Evolutionary conservation across 2,888 invertebrate genomes (phyloP), one percentile per base, ranked within the genome.

Genomic region (Epicampocera succincta): DNA sequence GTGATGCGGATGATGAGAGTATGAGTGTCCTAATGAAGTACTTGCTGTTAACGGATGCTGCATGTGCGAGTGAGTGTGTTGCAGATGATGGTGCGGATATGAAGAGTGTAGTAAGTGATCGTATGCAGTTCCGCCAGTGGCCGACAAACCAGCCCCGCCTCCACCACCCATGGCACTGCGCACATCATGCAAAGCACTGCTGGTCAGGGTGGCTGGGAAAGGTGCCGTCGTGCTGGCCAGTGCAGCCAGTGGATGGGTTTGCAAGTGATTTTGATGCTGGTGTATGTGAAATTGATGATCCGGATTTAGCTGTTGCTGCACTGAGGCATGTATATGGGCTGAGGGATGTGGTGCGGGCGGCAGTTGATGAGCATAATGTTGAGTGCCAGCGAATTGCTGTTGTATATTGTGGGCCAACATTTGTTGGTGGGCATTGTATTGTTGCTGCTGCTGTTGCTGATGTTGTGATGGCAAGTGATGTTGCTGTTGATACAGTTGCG

Each of bases 231-330:
- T 88, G 21, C 87, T 86, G 84, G 89, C 88, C 85, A 89, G 73
- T 69, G 87, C 85, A 56, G 88, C 88, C 84, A 88, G 81, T 68
- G 88, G 87, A 86, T 89, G 90, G 19, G 89, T 89, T 85, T 89
- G 88, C 86, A 90, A 86, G 68, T 91, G 91, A 83, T 90, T 89
- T 77, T 90, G 88, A 83, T 90, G 90, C 86, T 88, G 88, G 83
- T 90, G 90, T 84, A 90, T 88, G 85, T 90, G 90, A 78, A 88
- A 89, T 61, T 88, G 90, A 86, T 90, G 90, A 83, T 89, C 87
- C 75, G 90, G 90, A 85, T 90, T 87, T 85, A 90, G 87, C 84
- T 89, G 89, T 84, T 89, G 89, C 79, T 89, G 89, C 85, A 89
- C 90, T 79, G 90, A 90, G 77, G 89, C 88, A 84, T 89, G 89